Base-by-base conservation (phyloP, 2,797 vertebrate species). In the Pelodytes ibericus region DNA sequence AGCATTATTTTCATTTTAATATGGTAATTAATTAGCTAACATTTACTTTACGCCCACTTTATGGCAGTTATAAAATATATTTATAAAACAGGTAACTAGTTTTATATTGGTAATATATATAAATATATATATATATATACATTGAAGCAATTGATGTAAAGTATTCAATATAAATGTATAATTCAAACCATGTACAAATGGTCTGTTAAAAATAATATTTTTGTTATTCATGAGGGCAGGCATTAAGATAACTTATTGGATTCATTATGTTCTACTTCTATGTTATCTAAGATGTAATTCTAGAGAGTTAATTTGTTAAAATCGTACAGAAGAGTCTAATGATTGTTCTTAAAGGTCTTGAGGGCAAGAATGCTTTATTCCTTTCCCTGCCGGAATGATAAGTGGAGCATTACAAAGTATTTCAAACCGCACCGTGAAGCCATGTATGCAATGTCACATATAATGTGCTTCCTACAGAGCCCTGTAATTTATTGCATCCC, bases 401-500 rank as follows among this genome's bases (percentile, higher is more conserved):
- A 76, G 74, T 76, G 74, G 74, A 62, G 66, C 74, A 76, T 70
- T 76, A 39, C 57, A 70, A 76, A 76, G 44, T 63, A 63, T 70
- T 66, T 69, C 66, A 70, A 70, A 69, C 65, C 74, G 27, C 74
- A 62, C 66, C 66, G 70, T 76, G 65, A 62, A 62, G 58, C 74
- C 74, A 69, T 69, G 58, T 76, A 69, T 63, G 56, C 58, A 70
- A 69, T 76, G 74, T 76, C 74, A 69, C 74, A 76, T 63, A 69
- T 62, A 76, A 76, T 70, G 44, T 41, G 47, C 20, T 59, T 63
- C 74, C 74, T 8, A 56, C 58, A 51, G 74, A 76, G 74, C 39
- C 58, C 59, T 76, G 74, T 76, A 70, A 76, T 76, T 70, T 69
- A 70, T 76, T 76, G 68, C 47, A 76, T 62, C 65, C 74, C 65